Percentiles rank a stretch among this genome's conserved stretches.
phyloP scores from a whole-genome alignment of 2,797 vertebrate species.

The Oryzias sinensis region DNA sequence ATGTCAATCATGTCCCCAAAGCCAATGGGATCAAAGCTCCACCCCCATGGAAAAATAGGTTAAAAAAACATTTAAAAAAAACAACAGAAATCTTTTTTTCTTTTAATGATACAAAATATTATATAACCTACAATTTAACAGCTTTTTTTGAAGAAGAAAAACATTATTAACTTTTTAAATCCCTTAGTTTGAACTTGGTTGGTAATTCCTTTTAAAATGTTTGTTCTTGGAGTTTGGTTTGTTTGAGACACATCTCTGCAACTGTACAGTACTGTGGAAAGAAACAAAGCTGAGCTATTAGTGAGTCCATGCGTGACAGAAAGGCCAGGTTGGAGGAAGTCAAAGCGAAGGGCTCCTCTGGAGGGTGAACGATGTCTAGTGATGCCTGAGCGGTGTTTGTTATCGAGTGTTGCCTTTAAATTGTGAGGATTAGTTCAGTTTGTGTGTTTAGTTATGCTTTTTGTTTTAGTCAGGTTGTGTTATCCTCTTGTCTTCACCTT shows the following conservation, averaged over 20 bases:
- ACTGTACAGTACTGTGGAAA: slow-evolving; percentile 5
- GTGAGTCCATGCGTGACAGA: slow-evolving; percentile 12
- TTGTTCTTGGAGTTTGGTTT: slow-evolving; percentile 19
- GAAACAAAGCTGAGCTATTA: slow-evolving; percentile 13
- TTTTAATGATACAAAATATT: no score
- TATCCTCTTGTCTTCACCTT: no score
- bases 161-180: no score
- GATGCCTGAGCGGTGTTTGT: slow-evolving; percentile 34
- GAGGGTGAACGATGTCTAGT: slow-evolving; percentile 26
- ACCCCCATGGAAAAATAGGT: no score
- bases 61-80: no score
- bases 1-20: no score
- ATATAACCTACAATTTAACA: no score
- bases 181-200: slow-evolving; percentile 1
- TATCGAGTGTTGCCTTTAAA: slow-evolving; percentile 34
- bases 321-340: slow-evolving; percentile 14
- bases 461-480: no score
- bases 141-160: no score
- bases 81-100: no score
- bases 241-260: slow-evolving; percentile 33
- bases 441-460: not conserved
- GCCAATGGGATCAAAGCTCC: no score
- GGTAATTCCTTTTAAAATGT: slow-evolving; percentile 27
- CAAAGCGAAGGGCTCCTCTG: slow-evolving; percentile 8
- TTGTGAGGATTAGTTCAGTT: slow-evolving; percentile 33